Evolutionary conservation across 2,113 vertebrate species (phyloP).

Genomic region (Pyxicephalus adspersus): DNA sequence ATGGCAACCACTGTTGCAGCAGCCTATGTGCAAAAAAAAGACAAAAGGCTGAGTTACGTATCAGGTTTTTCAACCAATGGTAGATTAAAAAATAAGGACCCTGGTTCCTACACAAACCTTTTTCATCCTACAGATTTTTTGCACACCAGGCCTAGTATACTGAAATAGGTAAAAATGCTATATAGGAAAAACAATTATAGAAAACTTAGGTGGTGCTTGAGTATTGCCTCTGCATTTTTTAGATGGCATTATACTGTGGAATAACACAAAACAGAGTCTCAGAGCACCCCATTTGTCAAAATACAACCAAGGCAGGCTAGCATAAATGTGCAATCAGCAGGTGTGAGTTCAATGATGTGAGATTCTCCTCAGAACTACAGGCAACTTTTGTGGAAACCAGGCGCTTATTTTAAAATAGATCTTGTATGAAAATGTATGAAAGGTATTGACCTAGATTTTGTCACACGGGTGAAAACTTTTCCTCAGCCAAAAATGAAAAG

Average conservation of each 20-base stretch:
- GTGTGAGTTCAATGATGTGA: conserved; percentile 8
- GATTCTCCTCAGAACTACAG: conserved; percentile 31
- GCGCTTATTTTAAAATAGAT: conserved; percentile 42
- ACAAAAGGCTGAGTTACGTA: no score
- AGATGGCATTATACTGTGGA: not conserved
- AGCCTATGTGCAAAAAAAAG: no score
- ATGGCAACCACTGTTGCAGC: no score
- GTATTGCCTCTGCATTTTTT: not conserved
- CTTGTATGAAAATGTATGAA: conserved; percentile 45
- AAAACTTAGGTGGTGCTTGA: no score
- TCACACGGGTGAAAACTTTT: conserved; percentile 28
- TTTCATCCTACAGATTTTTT: no score
- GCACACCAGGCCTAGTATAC: no score
- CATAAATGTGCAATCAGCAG: conserved; percentile 27
- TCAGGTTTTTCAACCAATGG: no score
- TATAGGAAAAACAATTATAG: no score
- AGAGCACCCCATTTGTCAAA: not conserved
- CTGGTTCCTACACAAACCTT: no score
- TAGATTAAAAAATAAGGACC: no score
- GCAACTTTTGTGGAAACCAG: conserved; percentile 19
- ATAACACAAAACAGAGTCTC: not conserved
- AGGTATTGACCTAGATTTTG: conserved; percentile 34
- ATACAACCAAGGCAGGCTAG: not conserved
- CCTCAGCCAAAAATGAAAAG: conserved; percentile 11
- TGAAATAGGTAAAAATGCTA: no score